These are phyloP conservation scores for Ecdyonurus torrentis DNA, from an alignment of 2,888 invertebrate genomes.

Conservation along the genomic window DNA sequence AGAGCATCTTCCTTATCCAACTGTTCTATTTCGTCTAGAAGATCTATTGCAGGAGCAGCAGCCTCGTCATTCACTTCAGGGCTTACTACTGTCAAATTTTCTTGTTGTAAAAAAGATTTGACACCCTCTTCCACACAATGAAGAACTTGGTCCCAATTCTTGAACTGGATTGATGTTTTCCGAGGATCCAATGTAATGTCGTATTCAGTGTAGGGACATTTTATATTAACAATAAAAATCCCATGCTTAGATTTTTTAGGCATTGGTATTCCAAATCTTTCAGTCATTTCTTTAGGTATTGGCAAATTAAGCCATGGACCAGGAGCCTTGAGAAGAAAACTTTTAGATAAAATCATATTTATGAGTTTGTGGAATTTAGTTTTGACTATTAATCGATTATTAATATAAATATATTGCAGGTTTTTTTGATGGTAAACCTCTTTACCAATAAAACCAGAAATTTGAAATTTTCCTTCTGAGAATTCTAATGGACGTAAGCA, in stretches of 20 bases:
- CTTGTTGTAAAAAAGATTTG: constrained; percentile 17
- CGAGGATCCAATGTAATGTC: constrained; percentile 32
- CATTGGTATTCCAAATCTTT: constrained; percentile 3
- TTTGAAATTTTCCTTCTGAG: constrained; percentile 29
- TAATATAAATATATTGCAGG: constrained; percentile 47
- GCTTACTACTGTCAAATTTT: constrained; percentile 3
- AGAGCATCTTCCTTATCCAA: constrained; percentile 7
- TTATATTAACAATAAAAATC: constrained; percentile 35
- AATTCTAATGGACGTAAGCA: constrained; percentile 25
- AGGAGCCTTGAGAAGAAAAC: constrained; percentile 12
- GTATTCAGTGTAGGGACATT: constrained; percentile 31
- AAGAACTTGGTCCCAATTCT: constrained; percentile 31
- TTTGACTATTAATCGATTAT: constrained; percentile 37
- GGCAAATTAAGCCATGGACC: constrained; percentile 11
- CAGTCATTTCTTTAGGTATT: constrained; percentile 7
- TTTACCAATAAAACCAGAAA: constrained; percentile 39
- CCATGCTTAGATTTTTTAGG: constrained; percentile 20
- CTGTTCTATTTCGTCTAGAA: constrained; percentile 1
- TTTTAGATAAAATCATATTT: constrained; percentile 23
- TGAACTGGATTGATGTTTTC: constrained; percentile 35
- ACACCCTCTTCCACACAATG: constrained; percentile 26
- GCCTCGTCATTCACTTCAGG: not conserved
- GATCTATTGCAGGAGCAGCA: not conserved
- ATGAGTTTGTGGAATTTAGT: constrained; percentile 32
- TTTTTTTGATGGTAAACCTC: constrained; percentile 27